A percentile compares a stretch with the other conserved stretches of the same genome.
Conservation (phyloP, 2,888 invertebrate genomes). For the Frankliniella fusca region DNA sequence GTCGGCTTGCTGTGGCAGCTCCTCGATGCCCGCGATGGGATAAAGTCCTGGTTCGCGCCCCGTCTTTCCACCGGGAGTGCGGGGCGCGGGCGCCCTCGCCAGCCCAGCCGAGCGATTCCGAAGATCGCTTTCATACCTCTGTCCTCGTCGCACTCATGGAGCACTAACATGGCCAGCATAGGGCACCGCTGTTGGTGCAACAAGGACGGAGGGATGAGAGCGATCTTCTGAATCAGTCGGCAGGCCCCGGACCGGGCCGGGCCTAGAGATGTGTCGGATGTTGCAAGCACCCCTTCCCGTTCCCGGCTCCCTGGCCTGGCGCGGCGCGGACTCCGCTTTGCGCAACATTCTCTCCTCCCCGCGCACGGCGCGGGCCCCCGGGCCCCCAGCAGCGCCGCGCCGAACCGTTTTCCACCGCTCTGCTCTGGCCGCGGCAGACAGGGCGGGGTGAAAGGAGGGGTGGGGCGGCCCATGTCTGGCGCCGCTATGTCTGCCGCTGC, state of each 20-base stretch:
- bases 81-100: too few relatives aligned
- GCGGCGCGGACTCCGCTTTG: neutral
- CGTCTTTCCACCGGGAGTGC: too few relatives aligned
- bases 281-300: neutral
- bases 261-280: neutral
- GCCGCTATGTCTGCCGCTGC: neutral
- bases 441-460: neutral
- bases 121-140: too few relatives aligned
- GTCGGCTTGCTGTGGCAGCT: too few relatives aligned
- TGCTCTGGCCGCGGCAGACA: neutral
- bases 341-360: neutral
- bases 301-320: neutral
- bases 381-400: neutral
- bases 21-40: too few relatives aligned
- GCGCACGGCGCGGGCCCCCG: neutral
- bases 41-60: too few relatives aligned
- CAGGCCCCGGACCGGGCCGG: neutral
- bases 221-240: too few relatives aligned
- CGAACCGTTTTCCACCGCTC: neutral
- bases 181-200: too few relatives aligned
- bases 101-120: too few relatives aligned
- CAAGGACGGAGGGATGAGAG: too few relatives aligned
- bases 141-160: too few relatives aligned
- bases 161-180: too few relatives aligned
- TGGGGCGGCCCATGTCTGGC: neutral